Conservation (phyloP, 2,888 invertebrate genomes). For the Nesidiocoris tenuis region DNA sequence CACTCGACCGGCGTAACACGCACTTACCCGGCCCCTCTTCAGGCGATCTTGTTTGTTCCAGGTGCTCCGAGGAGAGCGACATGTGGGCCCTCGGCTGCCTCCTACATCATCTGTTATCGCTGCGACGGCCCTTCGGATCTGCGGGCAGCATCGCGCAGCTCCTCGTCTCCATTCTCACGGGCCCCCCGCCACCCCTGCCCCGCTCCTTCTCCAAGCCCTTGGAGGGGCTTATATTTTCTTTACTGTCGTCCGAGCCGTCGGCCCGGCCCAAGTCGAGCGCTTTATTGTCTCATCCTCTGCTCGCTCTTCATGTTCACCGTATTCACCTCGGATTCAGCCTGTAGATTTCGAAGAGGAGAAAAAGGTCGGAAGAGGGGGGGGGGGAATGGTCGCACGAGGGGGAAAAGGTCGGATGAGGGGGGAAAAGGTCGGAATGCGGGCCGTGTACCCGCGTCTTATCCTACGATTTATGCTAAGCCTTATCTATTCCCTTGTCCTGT, state of each 20-base stretch:
- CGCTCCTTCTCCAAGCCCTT: not conserved
- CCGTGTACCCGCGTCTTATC: not conserved
- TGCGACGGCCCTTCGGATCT: conserved; percentile 30
- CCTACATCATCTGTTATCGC: conserved; percentile 39
- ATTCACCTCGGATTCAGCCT: conserved; percentile 4
- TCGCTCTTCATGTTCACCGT: conserved; percentile 19
- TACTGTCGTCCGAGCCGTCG: conserved; percentile 30
- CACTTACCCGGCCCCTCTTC: too few species aligned
- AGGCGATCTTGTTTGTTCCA: conserved; percentile 6
- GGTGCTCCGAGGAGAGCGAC: conserved; percentile 39
- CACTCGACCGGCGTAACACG: too few species aligned
- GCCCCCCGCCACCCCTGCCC: conserved; percentile 17
- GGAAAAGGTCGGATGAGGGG: too few species aligned
- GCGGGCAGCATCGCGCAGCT: conserved; percentile 28
- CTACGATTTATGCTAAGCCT: not conserved
- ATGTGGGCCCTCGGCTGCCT: conserved; percentile 46
- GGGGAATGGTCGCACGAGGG: too few species aligned
- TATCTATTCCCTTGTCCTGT: not conserved
- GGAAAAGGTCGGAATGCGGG: not conserved
- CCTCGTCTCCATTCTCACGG: conserved; percentile 31
- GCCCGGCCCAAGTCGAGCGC: conserved; percentile 18
- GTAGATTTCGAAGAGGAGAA: too few species aligned
- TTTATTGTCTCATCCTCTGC: conserved; percentile 41
- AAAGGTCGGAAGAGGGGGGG: too few species aligned
- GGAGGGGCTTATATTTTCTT: conserved; percentile 16